Evolutionary conservation across 2,113 vertebrate species (phyloP), one percentile per base, ranked within the genome.

Genomic region (Mohoua ochrocephala): DNA sequence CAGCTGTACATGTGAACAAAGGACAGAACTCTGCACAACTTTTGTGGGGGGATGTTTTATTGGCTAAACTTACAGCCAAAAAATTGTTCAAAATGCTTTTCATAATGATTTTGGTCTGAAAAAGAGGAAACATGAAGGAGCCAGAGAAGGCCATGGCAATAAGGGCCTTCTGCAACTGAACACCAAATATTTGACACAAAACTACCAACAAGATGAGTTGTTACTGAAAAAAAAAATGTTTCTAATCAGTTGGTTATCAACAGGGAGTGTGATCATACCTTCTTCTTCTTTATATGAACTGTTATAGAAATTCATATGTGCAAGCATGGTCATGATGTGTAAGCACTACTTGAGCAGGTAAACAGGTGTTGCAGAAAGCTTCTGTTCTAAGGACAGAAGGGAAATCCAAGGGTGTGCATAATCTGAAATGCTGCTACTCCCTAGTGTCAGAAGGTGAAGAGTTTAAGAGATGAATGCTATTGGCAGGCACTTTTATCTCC

Each of bases 271-370:
- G 28, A 47, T 75, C 67, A 52, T 20, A 47, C 4, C 3, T 87
- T 71, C 13, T 74, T 81, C 9, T 53, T 86, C 4, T 74, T 87
- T 64, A 4, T 28, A 33, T n/a, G 7, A 81, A 24, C 15, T 67
- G 7, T 21, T 41, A 26, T 5, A 53, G 24, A 59, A 76, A 71
- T 52, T 52, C 14, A 53, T 42, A 31, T 3, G 6, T 14, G 15
- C 4, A 69, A 64, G 33, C 42, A 76, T 70, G 7, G 6, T 20
- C 10, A 7, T 18, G 42, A 33, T 28, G 4, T 0, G 0, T 14
- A 78, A 92, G 27, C 5, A 14, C 24, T 37, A 27, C 15, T 49
- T n/a, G n/a, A n/a, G n/a, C 0, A 0, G 2, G 2, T 59, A 53
- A 77, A 47, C 5, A 75, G 17, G 12, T 56, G 10, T 19, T 78